Conservation (phyloP, 2,888 invertebrate species). For the Homarus gammarus region DNA sequence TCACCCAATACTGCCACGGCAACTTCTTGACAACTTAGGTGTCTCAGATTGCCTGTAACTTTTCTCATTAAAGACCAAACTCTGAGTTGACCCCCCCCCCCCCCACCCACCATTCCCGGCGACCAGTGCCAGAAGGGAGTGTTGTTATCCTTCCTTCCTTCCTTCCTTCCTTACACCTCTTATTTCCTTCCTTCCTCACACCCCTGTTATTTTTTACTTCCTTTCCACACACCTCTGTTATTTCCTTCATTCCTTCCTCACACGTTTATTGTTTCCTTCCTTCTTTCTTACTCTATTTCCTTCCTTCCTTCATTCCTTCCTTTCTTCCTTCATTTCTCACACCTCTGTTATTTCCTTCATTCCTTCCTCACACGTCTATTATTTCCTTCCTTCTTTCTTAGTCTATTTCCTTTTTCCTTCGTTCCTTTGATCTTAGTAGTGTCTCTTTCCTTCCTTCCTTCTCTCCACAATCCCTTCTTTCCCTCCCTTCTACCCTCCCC, state of each 20-base stretch:
- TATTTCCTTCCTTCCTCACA: background rate
- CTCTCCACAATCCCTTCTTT: background rate
- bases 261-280: background rate
- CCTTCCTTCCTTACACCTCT: too few relatives aligned
- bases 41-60: conserved; percentile 61
- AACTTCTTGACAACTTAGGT: background rate
- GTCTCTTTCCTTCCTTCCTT: background rate
- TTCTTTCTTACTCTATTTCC: background rate
- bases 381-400: background rate
- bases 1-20: background rate
- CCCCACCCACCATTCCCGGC: too few relatives aligned
- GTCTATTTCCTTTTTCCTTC: background rate
- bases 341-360: background rate
- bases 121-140: too few relatives aligned
- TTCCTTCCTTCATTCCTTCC: background rate
- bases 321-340: too few relatives aligned
- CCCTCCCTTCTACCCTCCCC: background rate
- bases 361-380: background rate
- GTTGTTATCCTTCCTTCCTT: too few relatives aligned
- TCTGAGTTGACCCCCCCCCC: conserved; percentile 26
- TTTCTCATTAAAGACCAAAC: conserved; percentile 47
- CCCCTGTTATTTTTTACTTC: background rate
- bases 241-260: background rate
- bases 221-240: background rate
- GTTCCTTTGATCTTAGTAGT: background rate